Evolutionary conservation across 2,113 vertebrate species (phyloP).

Genomic region (Chamaea fasciata): DNA sequence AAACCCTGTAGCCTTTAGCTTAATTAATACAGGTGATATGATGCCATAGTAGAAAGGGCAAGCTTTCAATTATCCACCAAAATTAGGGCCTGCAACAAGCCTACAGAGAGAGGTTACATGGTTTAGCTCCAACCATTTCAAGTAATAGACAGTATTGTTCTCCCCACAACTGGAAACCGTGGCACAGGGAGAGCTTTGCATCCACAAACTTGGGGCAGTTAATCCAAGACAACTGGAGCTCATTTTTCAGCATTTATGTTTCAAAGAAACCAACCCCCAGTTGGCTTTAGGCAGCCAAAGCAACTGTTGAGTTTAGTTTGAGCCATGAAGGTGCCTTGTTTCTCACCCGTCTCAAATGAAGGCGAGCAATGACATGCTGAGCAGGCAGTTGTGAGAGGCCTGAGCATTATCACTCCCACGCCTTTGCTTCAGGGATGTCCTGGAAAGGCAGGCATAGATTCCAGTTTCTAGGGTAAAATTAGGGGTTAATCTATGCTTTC

Average conservation of each 20-base stretch:
- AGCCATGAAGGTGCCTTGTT: not conserved
- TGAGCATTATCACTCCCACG: not conserved
- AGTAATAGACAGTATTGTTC: not conserved
- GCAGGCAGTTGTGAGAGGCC: not conserved
- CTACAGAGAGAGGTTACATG: not conserved
- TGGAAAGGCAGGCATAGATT: not conserved
- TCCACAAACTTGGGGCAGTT: not conserved
- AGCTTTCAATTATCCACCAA: not conserved
- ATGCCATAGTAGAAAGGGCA: not conserved
- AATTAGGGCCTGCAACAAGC: not conserved
- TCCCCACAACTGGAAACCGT: not conserved
- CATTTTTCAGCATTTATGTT: not conserved
- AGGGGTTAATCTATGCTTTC: not conserved
- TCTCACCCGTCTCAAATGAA: not conserved
- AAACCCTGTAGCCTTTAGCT: not conserved
- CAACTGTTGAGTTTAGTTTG: not conserved
- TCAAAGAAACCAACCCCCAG: not conserved
- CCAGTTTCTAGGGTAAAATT: not conserved
- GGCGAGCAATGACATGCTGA: fast-evolving
- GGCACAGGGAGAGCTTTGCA: not conserved
- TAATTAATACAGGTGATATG: not conserved
- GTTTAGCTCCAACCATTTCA: not conserved
- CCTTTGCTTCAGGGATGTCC: not conserved
- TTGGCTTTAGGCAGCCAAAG: not conserved
- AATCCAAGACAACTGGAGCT: not conserved